A percentile compares a stretch with the other conserved stretches of the same genome.
phyloP scores from a whole-genome alignment of 1,140 invertebrate genomes.

The Pinna nobilis region DNA sequence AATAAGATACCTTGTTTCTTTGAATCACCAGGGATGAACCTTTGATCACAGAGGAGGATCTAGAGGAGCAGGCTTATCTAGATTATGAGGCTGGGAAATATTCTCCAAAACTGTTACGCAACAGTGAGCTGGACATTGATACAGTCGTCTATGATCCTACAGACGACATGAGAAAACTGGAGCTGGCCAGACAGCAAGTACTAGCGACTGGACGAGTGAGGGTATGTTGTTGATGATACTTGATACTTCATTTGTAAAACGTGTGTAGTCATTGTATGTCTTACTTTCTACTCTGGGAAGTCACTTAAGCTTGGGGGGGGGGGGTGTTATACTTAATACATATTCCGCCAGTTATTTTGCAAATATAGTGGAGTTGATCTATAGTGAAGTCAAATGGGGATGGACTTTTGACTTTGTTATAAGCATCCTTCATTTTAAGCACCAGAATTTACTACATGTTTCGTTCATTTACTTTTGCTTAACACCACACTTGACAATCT shows the following conservation, averaged over 20 bases:
- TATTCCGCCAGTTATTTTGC: too few species aligned
- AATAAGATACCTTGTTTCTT: too few species aligned
- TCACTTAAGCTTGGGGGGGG: too few species aligned
- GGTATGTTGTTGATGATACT: too few species aligned
- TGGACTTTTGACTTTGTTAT: too few species aligned
- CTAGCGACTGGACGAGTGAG: slow-evolving; percentile 78
- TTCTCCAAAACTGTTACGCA: slow-evolving; percentile 84
- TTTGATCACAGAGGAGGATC: slow-evolving; percentile 77
- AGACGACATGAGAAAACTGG: slow-evolving; percentile 86
- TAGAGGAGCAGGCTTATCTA: slow-evolving; percentile 72
- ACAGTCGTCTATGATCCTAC: slow-evolving; percentile 86
- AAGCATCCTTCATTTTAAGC: too few species aligned
- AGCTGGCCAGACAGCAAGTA: slow-evolving; percentile 79
- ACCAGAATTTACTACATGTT: too few species aligned
- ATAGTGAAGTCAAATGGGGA: too few species aligned
- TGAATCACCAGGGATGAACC: slow-evolving; percentile 48
- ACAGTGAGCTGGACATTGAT: slow-evolving; percentile 86
- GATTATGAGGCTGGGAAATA: slow-evolving; percentile 89
- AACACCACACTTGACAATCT: too few species aligned
- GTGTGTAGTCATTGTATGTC: background rate
- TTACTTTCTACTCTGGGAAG: background rate
- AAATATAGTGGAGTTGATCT: too few species aligned
- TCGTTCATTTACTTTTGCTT: too few species aligned
- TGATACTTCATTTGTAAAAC: background rate
- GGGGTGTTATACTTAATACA: too few species aligned